Percentiles rank a stretch among this genome's conserved stretches.
phyloP scores from a whole-genome alignment of 1,140 invertebrate species.

The Ephestia elutella region DNA sequence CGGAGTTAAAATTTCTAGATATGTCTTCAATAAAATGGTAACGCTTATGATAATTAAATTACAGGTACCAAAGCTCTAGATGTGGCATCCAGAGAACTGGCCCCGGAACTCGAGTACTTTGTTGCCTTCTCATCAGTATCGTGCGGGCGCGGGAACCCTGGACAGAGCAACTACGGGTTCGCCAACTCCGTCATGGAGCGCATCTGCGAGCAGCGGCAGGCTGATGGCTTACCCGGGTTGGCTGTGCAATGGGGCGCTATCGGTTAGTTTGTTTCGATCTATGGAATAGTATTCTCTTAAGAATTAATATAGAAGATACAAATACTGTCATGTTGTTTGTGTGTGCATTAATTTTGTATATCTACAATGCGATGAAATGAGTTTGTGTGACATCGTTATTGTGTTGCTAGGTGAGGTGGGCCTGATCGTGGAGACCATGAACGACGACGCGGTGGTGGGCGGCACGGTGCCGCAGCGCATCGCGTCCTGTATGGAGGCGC shows the following conservation, averaged over 20 bases:
- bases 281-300: too few relatives aligned
- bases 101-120: slow-evolving; percentile 90
- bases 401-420: slow-evolving; percentile 84
- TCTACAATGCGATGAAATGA: not conserved
- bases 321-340: not conserved
- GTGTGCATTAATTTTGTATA: not conserved
- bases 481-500: slow-evolving; percentile 86
- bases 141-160: slow-evolving; percentile 94
- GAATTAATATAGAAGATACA: too few relatives aligned
- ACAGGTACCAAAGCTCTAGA: slow-evolving; percentile 50
- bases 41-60: too few relatives aligned
- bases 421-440: slow-evolving; percentile 88
- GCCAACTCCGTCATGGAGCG: slow-evolving; percentile 98
- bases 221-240: slow-evolving; percentile 81
- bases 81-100: slow-evolving; percentile 80
- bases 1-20: too few relatives aligned
- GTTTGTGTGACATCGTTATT: too few relatives aligned
- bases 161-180: slow-evolving; percentile 96
- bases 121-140: slow-evolving; percentile 95
- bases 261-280: too few relatives aligned
- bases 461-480: slow-evolving; percentile 96
- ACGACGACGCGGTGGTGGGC: slow-evolving; percentile 85
- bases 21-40: too few relatives aligned
- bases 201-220: slow-evolving; percentile 89
- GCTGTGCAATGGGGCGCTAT: slow-evolving; percentile 99